Evolutionary conservation across 2,797 vertebrate genomes (phyloP).

Genomic region (Loriculus beryllinus): DNA sequence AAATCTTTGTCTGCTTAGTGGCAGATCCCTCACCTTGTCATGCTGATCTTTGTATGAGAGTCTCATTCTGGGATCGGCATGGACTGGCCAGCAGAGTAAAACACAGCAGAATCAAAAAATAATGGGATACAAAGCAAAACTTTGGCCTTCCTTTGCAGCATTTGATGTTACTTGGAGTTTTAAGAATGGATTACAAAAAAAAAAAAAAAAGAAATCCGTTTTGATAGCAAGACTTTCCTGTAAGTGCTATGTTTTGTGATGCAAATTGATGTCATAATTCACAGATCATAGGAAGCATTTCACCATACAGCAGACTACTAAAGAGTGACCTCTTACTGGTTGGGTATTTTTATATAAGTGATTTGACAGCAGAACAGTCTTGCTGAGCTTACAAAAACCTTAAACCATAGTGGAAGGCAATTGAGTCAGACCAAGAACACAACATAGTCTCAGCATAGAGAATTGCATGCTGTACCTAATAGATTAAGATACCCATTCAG

Average conservation of each 20-base stretch:
- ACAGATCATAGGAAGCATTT: not conserved
- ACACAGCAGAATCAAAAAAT: not conserved
- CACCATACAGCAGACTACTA: not conserved
- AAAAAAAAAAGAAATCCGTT: not conserved
- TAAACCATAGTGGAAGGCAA: not conserved
- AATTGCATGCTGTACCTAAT: not conserved
- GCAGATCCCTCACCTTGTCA: not conserved
- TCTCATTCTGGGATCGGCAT: not conserved
- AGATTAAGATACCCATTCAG: not conserved
- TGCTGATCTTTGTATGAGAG: not conserved
- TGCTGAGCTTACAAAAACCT: not conserved
- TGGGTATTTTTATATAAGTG: not conserved
- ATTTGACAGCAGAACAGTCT: not conserved
- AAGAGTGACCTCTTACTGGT: not conserved
- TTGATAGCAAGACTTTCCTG: not conserved
- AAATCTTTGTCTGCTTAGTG: not conserved
- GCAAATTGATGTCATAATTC: not conserved
- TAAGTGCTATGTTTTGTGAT: not conserved
- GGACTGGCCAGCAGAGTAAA: not conserved
- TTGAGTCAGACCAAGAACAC: not conserved
- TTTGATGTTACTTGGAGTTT: not conserved
- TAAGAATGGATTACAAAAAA: not conserved
- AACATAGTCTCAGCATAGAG: not conserved
- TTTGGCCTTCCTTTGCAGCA: not conserved
- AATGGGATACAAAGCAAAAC: not conserved